These are phyloP conservation scores for Pagrus major DNA, from an alignment of 2,113 vertebrate species.

Conservation along the genomic window DNA sequence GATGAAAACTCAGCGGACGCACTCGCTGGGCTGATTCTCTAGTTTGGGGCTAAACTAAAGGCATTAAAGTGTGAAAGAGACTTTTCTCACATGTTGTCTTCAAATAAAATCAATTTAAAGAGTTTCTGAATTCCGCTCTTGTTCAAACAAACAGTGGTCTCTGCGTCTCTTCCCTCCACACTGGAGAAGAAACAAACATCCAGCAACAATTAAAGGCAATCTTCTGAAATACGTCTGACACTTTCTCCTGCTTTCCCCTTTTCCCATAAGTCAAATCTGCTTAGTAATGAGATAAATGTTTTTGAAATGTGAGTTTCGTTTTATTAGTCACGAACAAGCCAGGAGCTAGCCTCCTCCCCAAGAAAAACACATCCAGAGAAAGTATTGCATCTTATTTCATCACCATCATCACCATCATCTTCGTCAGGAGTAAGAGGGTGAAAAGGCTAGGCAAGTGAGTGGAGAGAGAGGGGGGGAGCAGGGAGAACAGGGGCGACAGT, in stretches of 20 bases:
- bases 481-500: conserved; percentile 55
- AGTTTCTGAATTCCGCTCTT: conserved; percentile 34
- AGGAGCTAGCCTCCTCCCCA: conserved; percentile 84
- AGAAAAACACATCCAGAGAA: conserved; percentile 83
- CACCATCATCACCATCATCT: conserved; percentile 86
- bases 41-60: conserved; percentile 48
- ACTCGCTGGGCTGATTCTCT: conserved; percentile 16
- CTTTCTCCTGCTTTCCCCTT: conserved; percentile 52
- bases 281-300: conserved; percentile 87
- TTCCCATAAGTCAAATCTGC: conserved; percentile 80
- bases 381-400: conserved; percentile 88
- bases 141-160: conserved; percentile 60
- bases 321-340: conserved; percentile 86
- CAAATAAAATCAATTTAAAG: conserved; percentile 30
- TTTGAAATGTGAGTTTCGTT: conserved; percentile 84
- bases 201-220: conserved; percentile 72
- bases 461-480: conserved; percentile 59
- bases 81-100: conserved; percentile 22
- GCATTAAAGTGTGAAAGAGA: conserved; percentile 8
- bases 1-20: conserved; percentile 13
- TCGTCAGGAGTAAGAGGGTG: conserved; percentile 85
- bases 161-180: conserved; percentile 40
- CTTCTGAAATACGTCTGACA: conserved; percentile 69
- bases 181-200: conserved; percentile 66
- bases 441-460: conserved; percentile 83